Evolutionary conservation across 2,888 invertebrate genomes (phyloP), one percentile per base, ranked within the genome.

Genomic region (Rhopalosiphum nymphaeae): DNA sequence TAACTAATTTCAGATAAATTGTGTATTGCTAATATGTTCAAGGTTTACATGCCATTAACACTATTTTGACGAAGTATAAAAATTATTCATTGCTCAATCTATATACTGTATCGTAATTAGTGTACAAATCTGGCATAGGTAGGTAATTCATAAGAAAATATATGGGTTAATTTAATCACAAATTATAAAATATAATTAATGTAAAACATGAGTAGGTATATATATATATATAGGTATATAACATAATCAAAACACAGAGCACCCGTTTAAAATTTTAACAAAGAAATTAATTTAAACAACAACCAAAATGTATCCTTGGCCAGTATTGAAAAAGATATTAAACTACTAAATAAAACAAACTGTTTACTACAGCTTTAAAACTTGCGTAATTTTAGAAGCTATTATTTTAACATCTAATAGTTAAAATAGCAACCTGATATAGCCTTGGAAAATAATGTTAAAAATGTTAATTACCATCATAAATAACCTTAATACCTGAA

Each of bases 1-100:
- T 85, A 86, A 86, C 57, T 86, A 49, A 87, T 92, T 61, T 92
- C 26, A 87, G 44, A 67, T 87, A 87, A 61, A 87, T 92, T 29
- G 46, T 87, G 61, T 92, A 61, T 87, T 49, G 92, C 92, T 92
- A 92, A 92, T 92, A 87, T 49, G 86, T 61, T 49, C 92, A 92
- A 92, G 91, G 91, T 92, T 92, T 92, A 61, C 61, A 46, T 7
- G 61, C n/a, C 36, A 87, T 92, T 86, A 92, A 92, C 86, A 57
- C 29, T 91, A 86, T 57, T 57, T 91, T 44, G 85, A 86, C 46
- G 46, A 25, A n/a, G 21, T 86, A 44, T n/a, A 46, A 86, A 86
- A 86, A 26, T 86, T 46, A 86, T 49, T 86, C 86, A 46, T 46
- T 86, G 46, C 29, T 36, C 36, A 67, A 67, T 16, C 36, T 67